Base-by-base conservation (phyloP, 1,140 invertebrate genomes). In the Sweltsa coloradensis region DNA sequence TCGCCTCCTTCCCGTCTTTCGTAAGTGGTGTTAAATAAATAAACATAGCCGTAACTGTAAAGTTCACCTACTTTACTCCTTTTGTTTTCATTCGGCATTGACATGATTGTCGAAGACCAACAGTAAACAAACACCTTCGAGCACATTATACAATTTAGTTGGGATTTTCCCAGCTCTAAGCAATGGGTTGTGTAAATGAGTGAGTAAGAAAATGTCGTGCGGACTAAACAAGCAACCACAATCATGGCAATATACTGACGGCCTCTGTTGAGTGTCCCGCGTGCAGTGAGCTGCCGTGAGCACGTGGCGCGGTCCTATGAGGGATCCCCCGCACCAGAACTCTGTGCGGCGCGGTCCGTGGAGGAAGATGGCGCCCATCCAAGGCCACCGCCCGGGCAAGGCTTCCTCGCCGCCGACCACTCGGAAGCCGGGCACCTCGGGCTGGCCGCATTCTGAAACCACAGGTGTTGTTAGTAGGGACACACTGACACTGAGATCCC, bases 231-330 rank as follows among this genome's bases (percentile, higher is more conserved):
- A 11, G 11, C n/a, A 31, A 11, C n/a, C n/a, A n/a, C 29, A 11
- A 31, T 31, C n/a, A 31, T 31, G 11, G n/a, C 29, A 11, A 6
- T 37, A 49, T 41, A 72, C 79, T 78, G 70, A 95, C 90, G 85
- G 85, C 64, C 82, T 79, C 59, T 91, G 87, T 50, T 83, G 74
- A 1, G 83, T 81, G 62, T 91, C 87, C 53, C 83, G 75, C 1
- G 84, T 93, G 60, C 90, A 95, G 74, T 96, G 91, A 13, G 90
- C 90, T 1, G 90, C 90, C 0, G 91, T 94, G 0, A 95, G 71
- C 22, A 95, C 76, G 57, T 91, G 83, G 46, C 75, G 73, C 11
- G 76, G 66, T 7, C 80, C 81, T 25, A 96, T 84, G 5, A 96
- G 67, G 0, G 89, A 88, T 2, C 89, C 91, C 1, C 90, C 91